Conservation (phyloP, 2,797 vertebrate species). For the Sebastes flavidus region DNA sequence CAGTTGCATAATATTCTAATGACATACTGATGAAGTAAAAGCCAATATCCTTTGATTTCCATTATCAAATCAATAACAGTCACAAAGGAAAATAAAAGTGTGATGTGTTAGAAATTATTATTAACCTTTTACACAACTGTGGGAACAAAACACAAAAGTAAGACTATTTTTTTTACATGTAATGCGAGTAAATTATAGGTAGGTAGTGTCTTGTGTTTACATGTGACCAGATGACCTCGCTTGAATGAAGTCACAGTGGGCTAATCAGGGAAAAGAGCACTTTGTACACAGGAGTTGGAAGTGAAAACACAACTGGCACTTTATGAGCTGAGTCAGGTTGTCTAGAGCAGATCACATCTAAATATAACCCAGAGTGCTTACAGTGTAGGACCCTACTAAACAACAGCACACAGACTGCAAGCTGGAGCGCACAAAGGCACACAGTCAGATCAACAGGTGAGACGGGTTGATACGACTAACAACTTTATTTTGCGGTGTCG, state of each 20-base stretch:
- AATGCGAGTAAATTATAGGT: background rate
- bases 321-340: conserved; percentile 50
- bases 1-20: conserved; percentile 9
- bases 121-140: background rate
- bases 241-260: background rate
- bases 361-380: conserved; percentile 83
- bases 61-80: conserved; percentile 41
- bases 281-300: conserved; percentile 12
- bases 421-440: background rate
- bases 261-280: background rate
- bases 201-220: background rate
- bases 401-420: conserved; percentile 71
- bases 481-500: background rate
- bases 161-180: background rate
- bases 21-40: conserved; percentile 13
- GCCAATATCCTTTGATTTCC: conserved; percentile 44
- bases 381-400: conserved; percentile 38
- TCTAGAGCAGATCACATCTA: conserved; percentile 87
- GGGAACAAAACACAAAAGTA: background rate
- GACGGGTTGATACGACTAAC: background rate
- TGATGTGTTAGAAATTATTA: background rate
- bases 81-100: conserved; percentile 15
- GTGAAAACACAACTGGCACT: conserved; percentile 36
- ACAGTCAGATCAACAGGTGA: conserved; percentile 53
- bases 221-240: background rate